Base-by-base conservation (phyloP, 2,888 invertebrate genomes). In the Limnephilus lunatus region DNA sequence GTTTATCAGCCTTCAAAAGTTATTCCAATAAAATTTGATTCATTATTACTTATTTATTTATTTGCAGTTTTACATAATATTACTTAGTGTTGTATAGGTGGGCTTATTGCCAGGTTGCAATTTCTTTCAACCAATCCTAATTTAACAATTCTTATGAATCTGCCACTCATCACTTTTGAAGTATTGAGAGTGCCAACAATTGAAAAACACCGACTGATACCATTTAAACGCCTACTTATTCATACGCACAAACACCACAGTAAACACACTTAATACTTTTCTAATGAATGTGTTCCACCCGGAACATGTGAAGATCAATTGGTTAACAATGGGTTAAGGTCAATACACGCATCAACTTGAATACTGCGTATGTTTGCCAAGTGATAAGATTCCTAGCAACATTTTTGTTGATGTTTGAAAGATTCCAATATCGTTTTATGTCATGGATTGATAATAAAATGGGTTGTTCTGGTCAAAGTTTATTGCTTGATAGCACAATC, bases 381-480 rank as follows among this genome's bases (percentile, higher is more conserved):
- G 9, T 68, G 68, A 68, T 68, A 68, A 68, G 68, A 68, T 68
- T 68, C 25, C n/a, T n/a, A n/a, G n/a, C 68, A 68, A 68, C 68
- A 68, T 68, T 68, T 68, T 68, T 68, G 68, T 68, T 68, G 68
- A 68, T 68, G 53, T 53, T 53, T 53, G 53, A 53, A 53, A 68
- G 68, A 68, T 68, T 68, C 19, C 68, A 19, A 68, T 68, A 68
- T 68, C 19, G 25, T 68, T 68, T 68, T 68, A 68, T 7, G 68
- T 25, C 68, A 68, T 25, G 68, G 25, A 68, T 25, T 68, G 68
- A 68, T 68, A 68, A n/a, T n/a, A n/a, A n/a, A 7, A 25, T 25
- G 68, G 68, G 31, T 82, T 82, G 82, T 82, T 82, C 82, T 82
- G 82, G 82, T 82, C 82, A 82, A 82, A 82, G 82, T 82, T 32